Evolutionary conservation across 2,888 invertebrate genomes (phyloP).

Genomic region (Andrena flavipes): DNA sequence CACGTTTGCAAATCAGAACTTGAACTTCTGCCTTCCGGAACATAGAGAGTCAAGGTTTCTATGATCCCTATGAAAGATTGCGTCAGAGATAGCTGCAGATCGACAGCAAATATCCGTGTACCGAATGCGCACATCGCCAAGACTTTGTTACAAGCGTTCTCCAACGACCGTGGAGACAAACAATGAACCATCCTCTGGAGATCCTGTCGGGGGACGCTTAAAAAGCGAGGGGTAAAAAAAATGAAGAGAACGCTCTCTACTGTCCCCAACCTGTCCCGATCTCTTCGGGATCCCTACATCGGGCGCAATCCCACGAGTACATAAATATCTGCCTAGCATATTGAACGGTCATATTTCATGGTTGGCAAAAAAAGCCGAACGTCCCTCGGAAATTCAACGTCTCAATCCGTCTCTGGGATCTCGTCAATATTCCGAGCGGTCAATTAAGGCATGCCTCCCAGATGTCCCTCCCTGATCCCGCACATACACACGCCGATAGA

Average conservation of each 20-base stretch:
- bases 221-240: conserved; percentile 30
- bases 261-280: conserved; percentile 33
- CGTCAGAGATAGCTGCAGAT: neutral
- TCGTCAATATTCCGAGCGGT: conserved; percentile 80
- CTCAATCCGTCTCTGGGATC: conserved; percentile 79
- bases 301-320: conserved; percentile 70
- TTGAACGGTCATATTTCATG: conserved; percentile 79
- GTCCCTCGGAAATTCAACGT: conserved; percentile 79
- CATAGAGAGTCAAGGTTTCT: too few species aligned
- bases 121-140: neutral
- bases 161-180: neutral
- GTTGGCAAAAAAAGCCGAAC: conserved; percentile 64
- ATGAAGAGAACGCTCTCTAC: conserved; percentile 29
- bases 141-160: neutral
- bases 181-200: conserved; percentile 13
- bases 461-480: conserved; percentile 71
- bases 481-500: conserved; percentile 60
- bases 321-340: conserved; percentile 76
- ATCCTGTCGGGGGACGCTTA: neutral
- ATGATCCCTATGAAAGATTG: neutral
- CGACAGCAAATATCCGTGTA: too few species aligned
- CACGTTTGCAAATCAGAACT: too few species aligned
- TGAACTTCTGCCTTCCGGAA: too few species aligned
- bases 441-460: conserved; percentile 80
- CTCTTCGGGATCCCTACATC: conserved; percentile 38